phyloP scores from a whole-genome alignment of 2,888 invertebrate genomes.

The Limnephilus auricula region DNA sequence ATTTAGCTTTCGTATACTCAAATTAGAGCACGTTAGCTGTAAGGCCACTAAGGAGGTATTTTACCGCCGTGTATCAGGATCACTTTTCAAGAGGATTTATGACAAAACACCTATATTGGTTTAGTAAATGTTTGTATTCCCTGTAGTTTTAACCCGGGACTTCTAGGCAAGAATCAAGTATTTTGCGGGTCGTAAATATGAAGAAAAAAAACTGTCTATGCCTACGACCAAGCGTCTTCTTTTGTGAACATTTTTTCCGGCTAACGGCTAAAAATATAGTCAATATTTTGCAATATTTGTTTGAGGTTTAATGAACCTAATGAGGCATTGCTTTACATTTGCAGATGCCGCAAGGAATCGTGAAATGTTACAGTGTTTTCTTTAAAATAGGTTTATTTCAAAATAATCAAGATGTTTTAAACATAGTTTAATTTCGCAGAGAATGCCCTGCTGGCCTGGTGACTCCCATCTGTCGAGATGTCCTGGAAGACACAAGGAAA shows the following conservation, averaged over 20 bases:
- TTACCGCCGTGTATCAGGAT: not conserved
- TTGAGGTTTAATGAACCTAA: not conserved
- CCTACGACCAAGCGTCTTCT: not conserved
- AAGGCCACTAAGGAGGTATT: not conserved
- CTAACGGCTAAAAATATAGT: not conserved
- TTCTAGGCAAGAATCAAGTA: not conserved
- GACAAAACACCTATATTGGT: not conserved
- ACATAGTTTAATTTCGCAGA: constrained; percentile 75
- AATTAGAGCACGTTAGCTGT: not conserved
- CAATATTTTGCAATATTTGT: too few species aligned
- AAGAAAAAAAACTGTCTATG: not conserved
- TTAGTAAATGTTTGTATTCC: not conserved
- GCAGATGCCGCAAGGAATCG: not conserved
- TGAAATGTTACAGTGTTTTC: not conserved
- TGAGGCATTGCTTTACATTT: not conserved
- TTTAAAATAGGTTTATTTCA: not conserved
- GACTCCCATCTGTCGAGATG: constrained; percentile 82
- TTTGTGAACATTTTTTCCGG: not conserved
- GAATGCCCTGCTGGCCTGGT: constrained; percentile 84
- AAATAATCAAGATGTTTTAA: not conserved
- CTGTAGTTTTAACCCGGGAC: not conserved
- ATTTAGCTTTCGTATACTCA: too few species aligned
- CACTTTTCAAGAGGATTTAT: not conserved
- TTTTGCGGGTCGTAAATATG: not conserved
- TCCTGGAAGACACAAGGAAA: constrained; percentile 82